Evolutionary conservation across 2,888 invertebrate genomes (phyloP), one percentile per base, ranked within the genome.

Genomic region (Yponomeuta sedellus): DNA sequence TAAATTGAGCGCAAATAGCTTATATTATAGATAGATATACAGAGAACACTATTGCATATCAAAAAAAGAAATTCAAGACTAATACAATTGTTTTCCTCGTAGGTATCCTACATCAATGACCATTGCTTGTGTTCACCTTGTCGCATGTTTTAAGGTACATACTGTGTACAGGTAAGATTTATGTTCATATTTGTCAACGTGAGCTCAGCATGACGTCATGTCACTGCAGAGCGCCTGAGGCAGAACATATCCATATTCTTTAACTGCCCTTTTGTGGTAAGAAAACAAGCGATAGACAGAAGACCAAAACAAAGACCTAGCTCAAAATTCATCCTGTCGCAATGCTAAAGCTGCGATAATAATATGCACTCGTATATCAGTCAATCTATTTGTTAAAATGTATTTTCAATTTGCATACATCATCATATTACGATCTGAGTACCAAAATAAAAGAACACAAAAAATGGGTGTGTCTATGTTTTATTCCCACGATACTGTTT

Each of bases 141-240:
- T 59, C 59, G 22, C 20, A 57, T n/a, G 20, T 57, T 20, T 19
- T n/a, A n/a, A n/a, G n/a, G n/a, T n/a, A 19, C 3, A 20, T 57
- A 19, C 57, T 19, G 10, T 57, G 57, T 34, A 57, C 20, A 16
- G n/a, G 20, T 25, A 59, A 59, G 59, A 25, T 59, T 59, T 59
- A 59, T 19, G 59, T 59, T 11, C 20, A 20, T 20, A 59, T 59
- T 59, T 59, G 59, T 59, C 59, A 59, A n/a, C 25, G 16, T 59
- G 10, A 52, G 20, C 59, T 59, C 59, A 10, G 59, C 11, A 25
- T 66, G 28, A 61, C 52, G 52, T 65, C 61, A 66, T 61, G 12
- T 58, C 61, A 61, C 64, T 59, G 62, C 62, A 12, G 16, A 52
- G 16, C 16, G 44, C 16, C 1, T 52, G 44, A 52, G 5, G 44